Conservation (phyloP, 2,113 vertebrate genomes). For the Tachysurus fulvidraco region DNA sequence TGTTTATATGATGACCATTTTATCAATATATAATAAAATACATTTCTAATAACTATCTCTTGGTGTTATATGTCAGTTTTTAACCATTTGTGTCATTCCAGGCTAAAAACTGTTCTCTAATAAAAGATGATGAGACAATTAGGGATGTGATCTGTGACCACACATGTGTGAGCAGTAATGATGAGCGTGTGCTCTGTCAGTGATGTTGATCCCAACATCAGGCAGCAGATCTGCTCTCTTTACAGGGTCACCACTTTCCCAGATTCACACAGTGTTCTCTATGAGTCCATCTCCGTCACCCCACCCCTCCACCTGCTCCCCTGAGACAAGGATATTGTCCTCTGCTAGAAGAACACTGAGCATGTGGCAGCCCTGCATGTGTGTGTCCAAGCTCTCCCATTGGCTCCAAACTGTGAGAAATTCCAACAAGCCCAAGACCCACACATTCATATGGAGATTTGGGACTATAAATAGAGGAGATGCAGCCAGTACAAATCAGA, state of each 20-base stretch:
- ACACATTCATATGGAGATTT: conserved; percentile 74
- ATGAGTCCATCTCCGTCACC: conserved; percentile 37
- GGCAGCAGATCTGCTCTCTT: too few relatives aligned
- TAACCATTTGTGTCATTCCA: neutral
- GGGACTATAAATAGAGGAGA: conserved; percentile 69
- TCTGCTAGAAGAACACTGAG: too few relatives aligned
- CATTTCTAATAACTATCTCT: neutral
- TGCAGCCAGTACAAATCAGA: conserved; percentile 63
- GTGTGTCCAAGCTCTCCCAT: conserved; percentile 2
- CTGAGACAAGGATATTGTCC: too few relatives aligned
- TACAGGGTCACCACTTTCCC: conserved; percentile 49
- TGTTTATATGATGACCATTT: neutral
- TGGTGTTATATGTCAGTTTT: neutral
- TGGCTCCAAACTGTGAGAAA: too few relatives aligned
- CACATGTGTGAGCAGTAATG: neutral
- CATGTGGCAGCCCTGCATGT: conserved; percentile 37
- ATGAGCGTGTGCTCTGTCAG: conserved; percentile 37
- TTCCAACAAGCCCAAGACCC: conserved; percentile 59
- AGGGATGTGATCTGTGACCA: neutral
- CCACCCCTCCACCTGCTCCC: conserved; percentile 66
- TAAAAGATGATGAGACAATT: neutral
- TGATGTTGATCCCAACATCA: too few relatives aligned
- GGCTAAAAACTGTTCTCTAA: neutral
- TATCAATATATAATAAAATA: neutral
- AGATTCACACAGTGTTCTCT: conserved; percentile 43